Conservation (phyloP, 2,113 vertebrate genomes). For the Mionectes macconnelli region DNA sequence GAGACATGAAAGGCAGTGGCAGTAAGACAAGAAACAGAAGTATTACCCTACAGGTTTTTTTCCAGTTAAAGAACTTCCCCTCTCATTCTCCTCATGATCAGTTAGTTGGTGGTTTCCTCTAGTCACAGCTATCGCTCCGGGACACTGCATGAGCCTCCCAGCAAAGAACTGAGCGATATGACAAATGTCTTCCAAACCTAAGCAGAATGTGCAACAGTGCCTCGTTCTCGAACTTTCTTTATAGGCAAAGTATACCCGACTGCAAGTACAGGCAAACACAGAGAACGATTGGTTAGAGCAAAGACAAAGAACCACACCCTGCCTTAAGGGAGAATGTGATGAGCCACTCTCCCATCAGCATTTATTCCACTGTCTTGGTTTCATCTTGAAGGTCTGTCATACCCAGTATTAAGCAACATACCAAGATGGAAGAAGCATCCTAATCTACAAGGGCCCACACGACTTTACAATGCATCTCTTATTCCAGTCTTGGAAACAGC, state of each 20-base stretch:
- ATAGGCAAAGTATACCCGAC: background rate
- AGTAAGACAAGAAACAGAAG: background rate
- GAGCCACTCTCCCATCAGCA: background rate
- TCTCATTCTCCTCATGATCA: background rate
- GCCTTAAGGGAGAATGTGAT: background rate
- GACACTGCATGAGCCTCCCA: background rate
- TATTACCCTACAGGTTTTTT: background rate
- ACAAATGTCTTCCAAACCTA: background rate
- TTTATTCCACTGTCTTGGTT: background rate
- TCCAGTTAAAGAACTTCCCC: background rate
- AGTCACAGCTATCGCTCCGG: background rate
- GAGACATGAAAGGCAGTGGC: background rate
- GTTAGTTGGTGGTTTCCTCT: background rate
- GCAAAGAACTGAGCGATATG: background rate
- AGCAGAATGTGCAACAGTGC: background rate
- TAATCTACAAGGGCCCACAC: background rate
- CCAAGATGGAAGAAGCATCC: background rate
- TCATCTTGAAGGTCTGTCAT: background rate
- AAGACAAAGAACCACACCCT: slow-evolving; percentile 14
- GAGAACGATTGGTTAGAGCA: background rate
- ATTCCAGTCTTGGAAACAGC: background rate
- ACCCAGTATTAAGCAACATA: background rate
- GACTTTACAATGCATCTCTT: background rate
- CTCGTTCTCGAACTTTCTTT: background rate
- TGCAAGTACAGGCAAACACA: background rate